Percentiles rank a stretch among this genome's conserved stretches.
Conservation (phyloP, 2,888 invertebrate species). For the Epinotia demarniana region DNA sequence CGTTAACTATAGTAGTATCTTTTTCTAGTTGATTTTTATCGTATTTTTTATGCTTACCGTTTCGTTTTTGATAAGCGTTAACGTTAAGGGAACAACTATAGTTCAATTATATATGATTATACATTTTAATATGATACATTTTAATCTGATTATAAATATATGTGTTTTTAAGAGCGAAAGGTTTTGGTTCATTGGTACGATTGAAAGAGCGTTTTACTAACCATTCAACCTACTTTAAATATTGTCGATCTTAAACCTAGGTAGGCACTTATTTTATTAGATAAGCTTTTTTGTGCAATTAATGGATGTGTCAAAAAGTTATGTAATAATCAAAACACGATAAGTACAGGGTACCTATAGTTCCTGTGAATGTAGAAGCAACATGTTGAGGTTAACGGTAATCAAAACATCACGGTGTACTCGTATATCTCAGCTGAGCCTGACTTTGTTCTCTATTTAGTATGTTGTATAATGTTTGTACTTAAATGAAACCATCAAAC, state of each 20-base stretch:
- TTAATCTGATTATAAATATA: background rate
- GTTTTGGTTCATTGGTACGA: background rate
- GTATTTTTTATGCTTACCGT: background rate
- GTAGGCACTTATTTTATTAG: background rate
- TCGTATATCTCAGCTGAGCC: conserved; percentile 4
- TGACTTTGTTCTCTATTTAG: conserved; percentile 12
- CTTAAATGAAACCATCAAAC: conserved; percentile 16
- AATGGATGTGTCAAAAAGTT: background rate
- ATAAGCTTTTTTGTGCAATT: background rate
- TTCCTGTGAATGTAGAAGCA: background rate
- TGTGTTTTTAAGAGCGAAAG: background rate
- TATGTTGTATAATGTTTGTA: conserved; percentile 16
- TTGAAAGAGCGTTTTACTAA: background rate
- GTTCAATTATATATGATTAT: background rate
- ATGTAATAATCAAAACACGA: background rate
- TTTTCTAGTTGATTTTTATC: conserved; percentile 30
- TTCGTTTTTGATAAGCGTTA: conserved; percentile 1
- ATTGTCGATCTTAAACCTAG: too few relatives aligned
- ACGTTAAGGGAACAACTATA: background rate
- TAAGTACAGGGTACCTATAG: background rate
- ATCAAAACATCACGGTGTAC: background rate
- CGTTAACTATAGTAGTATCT: conserved; percentile 33
- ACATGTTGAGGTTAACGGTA: background rate
- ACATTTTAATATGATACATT: background rate
- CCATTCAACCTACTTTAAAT: background rate